These are phyloP conservation scores for Listronotus oregonensis DNA, from an alignment of 1,140 invertebrate genomes.

Conservation along the genomic window DNA sequence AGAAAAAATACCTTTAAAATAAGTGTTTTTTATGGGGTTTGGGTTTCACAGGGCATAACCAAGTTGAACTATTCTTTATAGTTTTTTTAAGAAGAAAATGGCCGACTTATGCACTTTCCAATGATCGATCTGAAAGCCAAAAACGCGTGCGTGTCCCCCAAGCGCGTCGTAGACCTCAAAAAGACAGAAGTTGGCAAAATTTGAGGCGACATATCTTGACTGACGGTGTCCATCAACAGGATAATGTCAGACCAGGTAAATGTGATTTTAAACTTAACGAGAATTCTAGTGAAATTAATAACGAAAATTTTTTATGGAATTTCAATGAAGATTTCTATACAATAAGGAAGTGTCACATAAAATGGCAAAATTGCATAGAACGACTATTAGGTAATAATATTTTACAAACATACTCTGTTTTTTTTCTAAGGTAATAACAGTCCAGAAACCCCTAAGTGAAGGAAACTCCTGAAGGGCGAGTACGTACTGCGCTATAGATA, in stretches of 20 bases:
- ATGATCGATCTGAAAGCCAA: conserved; percentile 99
- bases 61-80: no score
- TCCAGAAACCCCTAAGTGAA: conserved; percentile 90
- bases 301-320: no score
- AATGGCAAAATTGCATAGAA: no score
- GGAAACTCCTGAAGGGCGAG: conserved; percentile 94
- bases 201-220: conserved; percentile 76
- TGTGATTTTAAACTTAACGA: no score
- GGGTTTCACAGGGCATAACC: no score
- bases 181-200: conserved; percentile 83
- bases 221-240: conserved; percentile 89
- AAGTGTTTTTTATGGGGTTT: no score
- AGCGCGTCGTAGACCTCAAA: conserved; percentile 91
- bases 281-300: neutral
- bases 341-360: no score
- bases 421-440: conserved; percentile 62
- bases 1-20: no score
- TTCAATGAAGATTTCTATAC: no score
- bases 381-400: no score
- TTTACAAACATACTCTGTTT: no score
- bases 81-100: conserved; percentile 86
- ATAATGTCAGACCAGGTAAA: conserved; percentile 74
- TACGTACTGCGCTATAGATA: conserved; percentile 92
- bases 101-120: conserved; percentile 98
- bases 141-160: conserved; percentile 99